Conservation (phyloP, 2,888 invertebrate species). For the Lagria hirta region DNA sequence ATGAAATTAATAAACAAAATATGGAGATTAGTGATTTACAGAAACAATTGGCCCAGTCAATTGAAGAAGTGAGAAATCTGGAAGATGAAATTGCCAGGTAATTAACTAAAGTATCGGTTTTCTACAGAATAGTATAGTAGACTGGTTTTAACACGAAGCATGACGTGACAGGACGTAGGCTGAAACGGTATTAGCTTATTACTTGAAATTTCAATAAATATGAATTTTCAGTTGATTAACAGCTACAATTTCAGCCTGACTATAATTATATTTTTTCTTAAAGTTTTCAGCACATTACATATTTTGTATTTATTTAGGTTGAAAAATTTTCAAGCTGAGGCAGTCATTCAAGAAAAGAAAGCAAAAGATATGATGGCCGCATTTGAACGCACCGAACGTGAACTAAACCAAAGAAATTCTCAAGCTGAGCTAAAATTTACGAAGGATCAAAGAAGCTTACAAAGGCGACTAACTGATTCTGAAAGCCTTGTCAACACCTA, state of each 20-base stretch:
- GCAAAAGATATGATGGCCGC: conserved; percentile 75
- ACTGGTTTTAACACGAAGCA: too few species aligned
- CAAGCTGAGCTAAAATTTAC: conserved; percentile 73
- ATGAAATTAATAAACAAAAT: conserved; percentile 61
- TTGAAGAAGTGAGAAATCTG: conserved; percentile 64
- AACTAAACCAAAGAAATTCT: conserved; percentile 68
- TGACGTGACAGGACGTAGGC: too few species aligned
- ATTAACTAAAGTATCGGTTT: conserved; percentile 4
- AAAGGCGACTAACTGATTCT: conserved; percentile 60
- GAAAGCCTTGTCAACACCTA: conserved; percentile 69
- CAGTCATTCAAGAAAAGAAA: conserved; percentile 69
- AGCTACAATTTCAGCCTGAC: too few species aligned
- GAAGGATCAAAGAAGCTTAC: conserved; percentile 58
- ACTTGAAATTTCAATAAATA: too few species aligned
- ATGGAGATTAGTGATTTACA: conserved; percentile 71
- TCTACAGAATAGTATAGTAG: conserved; percentile 1
- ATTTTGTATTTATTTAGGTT: conserved; percentile 56
- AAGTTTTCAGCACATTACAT: too few species aligned
- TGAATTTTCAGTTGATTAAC: too few species aligned
- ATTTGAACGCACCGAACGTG: conserved; percentile 77
- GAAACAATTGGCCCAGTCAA: conserved; percentile 65
- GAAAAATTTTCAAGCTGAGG: conserved; percentile 70
- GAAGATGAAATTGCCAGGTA: conserved; percentile 69
- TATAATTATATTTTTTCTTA: too few species aligned
- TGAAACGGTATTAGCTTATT: too few species aligned